Percentiles rank a stretch among this genome's conserved stretches.
Conservation (phyloP, 2,797 vertebrate species). For the Hirundo rustica region DNA sequence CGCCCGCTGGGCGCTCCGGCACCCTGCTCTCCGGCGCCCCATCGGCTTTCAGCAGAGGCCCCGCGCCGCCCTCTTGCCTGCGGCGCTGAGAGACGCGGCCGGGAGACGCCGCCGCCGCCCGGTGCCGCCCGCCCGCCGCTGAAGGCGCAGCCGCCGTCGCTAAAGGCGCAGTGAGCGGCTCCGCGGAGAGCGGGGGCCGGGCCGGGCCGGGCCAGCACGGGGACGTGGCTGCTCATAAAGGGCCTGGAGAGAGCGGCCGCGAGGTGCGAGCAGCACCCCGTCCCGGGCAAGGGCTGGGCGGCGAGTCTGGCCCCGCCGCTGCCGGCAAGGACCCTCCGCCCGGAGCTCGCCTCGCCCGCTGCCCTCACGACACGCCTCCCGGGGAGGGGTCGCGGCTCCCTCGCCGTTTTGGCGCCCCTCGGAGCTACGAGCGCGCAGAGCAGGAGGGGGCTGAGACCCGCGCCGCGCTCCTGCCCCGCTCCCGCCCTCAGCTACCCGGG, state of each 20-base stretch:
- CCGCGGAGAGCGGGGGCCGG: background rate
- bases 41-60: background rate
- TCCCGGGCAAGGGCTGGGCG: background rate
- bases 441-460: too few relatives aligned
- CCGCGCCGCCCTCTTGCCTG: conserved; percentile 5
- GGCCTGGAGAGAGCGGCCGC: background rate
- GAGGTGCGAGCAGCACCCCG: background rate
- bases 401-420: background rate
- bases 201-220: background rate
- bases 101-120: conserved; percentile 6
- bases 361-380: background rate
- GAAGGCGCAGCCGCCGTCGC: conserved; percentile 55
- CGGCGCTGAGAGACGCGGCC: background rate
- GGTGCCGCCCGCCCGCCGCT: background rate
- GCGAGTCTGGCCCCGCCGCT: background rate
- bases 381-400: background rate
- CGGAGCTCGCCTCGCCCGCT: background rate
- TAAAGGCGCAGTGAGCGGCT: conserved; percentile 60
- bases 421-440: background rate
- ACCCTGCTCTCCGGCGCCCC: background rate
- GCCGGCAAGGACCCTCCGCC: too few relatives aligned
- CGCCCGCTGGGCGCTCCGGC: background rate
- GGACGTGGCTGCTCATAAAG: background rate
- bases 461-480: background rate
- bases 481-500: background rate